Base-by-base conservation (phyloP, 2,113 vertebrate genomes). In the Polypterus bichir region DNA sequence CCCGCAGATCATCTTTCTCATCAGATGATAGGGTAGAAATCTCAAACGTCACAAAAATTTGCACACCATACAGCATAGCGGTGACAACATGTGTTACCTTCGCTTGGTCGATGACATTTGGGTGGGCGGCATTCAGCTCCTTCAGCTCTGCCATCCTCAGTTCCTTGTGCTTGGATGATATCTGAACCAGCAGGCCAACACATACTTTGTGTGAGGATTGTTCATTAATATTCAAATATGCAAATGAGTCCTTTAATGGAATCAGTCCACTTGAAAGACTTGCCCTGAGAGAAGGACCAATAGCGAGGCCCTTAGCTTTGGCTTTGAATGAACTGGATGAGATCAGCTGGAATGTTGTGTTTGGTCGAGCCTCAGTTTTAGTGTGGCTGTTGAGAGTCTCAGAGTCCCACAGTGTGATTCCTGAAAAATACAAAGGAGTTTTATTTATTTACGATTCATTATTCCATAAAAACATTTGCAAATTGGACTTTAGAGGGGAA, bases 21-120 rank as follows among this genome's bases (percentile, higher is more conserved):
- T 70, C 68, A 57, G 45, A 9, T 2, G 63, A 49, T 1, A 60
- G 63, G 48, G 67, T 53, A 51, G 70, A 57, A 8, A 47, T 47
- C 46, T 75, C 74, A 66, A 75, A 75, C 49, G 73, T 63, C 27
- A 75, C 73, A 59, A 75, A 71, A 1, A 69, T 70, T 48, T 72
- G 68, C 1, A 70, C 68, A 7, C 74, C 74, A 4, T 70, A 70
- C 51, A 70, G 51, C 5, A 74, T 9, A 11, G 47, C 74, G 0
- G 65, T 76, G 58, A 76, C 66, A 7, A 74, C 65, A n/a, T 76
- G 69, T 6, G 75, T 74, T 11, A 71, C 65, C 44, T 64, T 69
- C 3, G 62, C 69, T n/a, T 71, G 46, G 27, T 74, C 46, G 45
- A 69, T 71, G 9, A 68, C 60, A 54, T 71, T 66, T 45, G 51